Evolutionary conservation across 2,888 invertebrate species (phyloP).

Genomic region (Ectemnius continuus): DNA sequence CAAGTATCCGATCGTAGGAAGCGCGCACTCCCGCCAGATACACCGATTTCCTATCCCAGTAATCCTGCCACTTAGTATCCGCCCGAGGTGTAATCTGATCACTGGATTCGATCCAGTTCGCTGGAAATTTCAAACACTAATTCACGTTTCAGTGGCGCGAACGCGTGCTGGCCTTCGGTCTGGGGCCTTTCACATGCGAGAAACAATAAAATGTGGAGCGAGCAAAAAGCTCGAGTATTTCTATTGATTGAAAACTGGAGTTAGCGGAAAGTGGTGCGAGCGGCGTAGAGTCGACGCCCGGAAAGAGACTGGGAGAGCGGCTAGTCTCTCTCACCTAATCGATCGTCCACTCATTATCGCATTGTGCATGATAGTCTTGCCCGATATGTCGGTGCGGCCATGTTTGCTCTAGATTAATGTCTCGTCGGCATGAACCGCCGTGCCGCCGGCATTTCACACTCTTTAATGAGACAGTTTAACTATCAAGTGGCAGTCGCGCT

Average conservation of each 20-base stretch:
- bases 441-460: conserved; percentile 61
- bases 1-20: too few relatives aligned
- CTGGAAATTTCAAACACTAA: conserved; percentile 4
- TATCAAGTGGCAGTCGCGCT: conserved; percentile 29
- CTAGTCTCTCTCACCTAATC: conserved; percentile 68
- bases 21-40: too few relatives aligned
- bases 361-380: conserved; percentile 68
- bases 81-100: too few relatives aligned
- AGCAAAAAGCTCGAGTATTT: too few relatives aligned
- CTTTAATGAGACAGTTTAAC: conserved; percentile 71
- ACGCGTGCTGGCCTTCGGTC: too few relatives aligned
- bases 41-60: too few relatives aligned
- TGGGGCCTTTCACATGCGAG: too few relatives aligned
- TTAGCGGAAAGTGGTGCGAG: too few relatives aligned
- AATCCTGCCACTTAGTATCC: too few relatives aligned
- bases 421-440: conserved; percentile 65
- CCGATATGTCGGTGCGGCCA: conserved; percentile 61
- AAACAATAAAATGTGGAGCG: too few relatives aligned
- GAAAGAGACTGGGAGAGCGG: conserved; percentile 18
- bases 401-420: conserved; percentile 75
- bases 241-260: too few relatives aligned
- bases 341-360: conserved; percentile 74
- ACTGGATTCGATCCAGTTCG: conserved; percentile 1
- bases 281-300: not conserved
- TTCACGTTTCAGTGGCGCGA: not conserved